Evolutionary conservation across 2,888 invertebrate genomes (phyloP).

Genomic region (Mythimna vitellina): DNA sequence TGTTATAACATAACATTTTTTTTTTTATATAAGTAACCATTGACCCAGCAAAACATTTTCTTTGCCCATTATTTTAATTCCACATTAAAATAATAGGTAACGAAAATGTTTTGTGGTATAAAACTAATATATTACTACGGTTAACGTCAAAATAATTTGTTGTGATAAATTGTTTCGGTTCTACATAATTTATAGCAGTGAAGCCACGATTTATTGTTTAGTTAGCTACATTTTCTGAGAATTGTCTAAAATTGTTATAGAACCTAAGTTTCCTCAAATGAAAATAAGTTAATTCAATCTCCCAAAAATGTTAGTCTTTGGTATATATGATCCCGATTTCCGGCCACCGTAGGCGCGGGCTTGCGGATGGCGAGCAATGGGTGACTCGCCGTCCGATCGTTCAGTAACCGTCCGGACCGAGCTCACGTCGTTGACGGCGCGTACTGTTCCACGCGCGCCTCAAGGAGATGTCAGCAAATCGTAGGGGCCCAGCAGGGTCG

Average conservation of each 20-base stretch:
- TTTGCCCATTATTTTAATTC: too few species aligned
- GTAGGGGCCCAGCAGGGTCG: too few species aligned
- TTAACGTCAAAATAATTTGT: not conserved
- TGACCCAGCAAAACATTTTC: too few species aligned
- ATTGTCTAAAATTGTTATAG: not conserved
- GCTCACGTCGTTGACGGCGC: too few species aligned
- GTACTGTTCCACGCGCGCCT: too few species aligned
- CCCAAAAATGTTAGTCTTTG: not conserved
- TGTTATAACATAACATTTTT: not conserved
- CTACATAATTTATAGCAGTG: not conserved
- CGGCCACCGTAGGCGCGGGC: too few species aligned
- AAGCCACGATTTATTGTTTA: not conserved
- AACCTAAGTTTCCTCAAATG: not conserved
- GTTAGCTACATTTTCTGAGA: not conserved
- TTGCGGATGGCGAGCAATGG: too few species aligned
- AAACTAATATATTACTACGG: not conserved
- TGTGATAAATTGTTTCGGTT: not conserved
- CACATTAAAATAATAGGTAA: not conserved
- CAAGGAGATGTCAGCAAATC: too few species aligned
- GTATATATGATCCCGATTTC: too few species aligned
- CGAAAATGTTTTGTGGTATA: not conserved
- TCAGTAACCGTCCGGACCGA: too few species aligned
- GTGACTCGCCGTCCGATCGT: too few species aligned
- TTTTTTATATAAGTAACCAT: too few species aligned
- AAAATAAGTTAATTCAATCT: not conserved